Base-by-base conservation (phyloP, 2,113 vertebrate species). In the Plotosus lineatus region DNA sequence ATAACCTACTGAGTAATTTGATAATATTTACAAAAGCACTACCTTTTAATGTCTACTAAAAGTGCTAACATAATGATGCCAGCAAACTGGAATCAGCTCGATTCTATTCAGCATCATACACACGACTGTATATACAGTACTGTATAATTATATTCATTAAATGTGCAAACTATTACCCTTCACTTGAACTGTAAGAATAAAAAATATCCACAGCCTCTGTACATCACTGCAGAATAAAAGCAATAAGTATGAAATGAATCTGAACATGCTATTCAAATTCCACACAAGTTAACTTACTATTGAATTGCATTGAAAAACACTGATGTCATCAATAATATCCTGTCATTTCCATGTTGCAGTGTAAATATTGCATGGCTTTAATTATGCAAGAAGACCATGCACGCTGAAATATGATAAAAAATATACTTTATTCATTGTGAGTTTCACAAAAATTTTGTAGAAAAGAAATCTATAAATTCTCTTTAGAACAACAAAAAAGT, bases 381-480 rank as follows among this genome's bases (percentile, higher is more conserved):
- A 36, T 61, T 9, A 77, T 31, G 10, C 50, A 56, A 48, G 42
- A 56, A n/a, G 48, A 58, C 36, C 6, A 12, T 56, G 26, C 38
- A 80, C 7, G 1, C 19, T 56, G 36, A 81, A 53, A 89, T 89
- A 83, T 89, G 75, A 91, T 81, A 90, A 92, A 93, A 94, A 92
- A 87, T 85, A 86, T 46, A 84, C 63, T 87, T 88, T 89, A 88
- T 89, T 88, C 33, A 81, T 77, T 78, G 50, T 74, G 50, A 36
- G 48, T 77, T 69, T 60, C 82, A 83, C 84, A 86, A 79, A 85
- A 69, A 72, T 72, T 80, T 53, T 77, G 31, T 23, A 75, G 23
- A 44, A 68, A 80, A 80, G 65, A 86, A 87, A 76, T 66, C 65
- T 82, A 86, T 92, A 93, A 85, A 92, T 82, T 92, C 93, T 93